Conservation (phyloP, 1,140 invertebrate genomes). For the Ectropis grisescens region DNA sequence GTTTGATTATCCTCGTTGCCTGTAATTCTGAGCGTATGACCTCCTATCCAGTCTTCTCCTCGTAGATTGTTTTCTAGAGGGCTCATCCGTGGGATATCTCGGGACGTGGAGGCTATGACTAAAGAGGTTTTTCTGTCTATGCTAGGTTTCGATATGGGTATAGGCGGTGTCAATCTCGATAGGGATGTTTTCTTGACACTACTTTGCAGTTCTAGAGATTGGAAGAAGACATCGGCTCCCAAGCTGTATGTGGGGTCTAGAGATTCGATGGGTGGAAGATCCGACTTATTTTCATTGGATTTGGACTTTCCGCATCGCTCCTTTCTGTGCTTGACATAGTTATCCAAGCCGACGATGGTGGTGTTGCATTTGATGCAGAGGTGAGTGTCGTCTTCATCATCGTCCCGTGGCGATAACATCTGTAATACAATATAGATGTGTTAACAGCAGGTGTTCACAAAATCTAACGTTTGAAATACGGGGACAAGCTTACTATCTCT, state of each 20-base stretch:
- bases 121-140: constrained; percentile 40
- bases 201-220: constrained; percentile 85
- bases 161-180: constrained; percentile 42
- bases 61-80: constrained; percentile 54
- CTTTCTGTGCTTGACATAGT: constrained; percentile 87
- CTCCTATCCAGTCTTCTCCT: constrained; percentile 74
- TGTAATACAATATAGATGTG: too few species aligned
- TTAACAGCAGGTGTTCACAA: too few species aligned
- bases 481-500: too few species aligned
- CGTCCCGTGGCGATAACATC: constrained; percentile 60
- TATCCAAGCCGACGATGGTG: constrained; percentile 84
- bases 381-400: constrained; percentile 84
- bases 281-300: constrained; percentile 35
- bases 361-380: constrained; percentile 88
- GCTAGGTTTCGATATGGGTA: constrained; percentile 53
- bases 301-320: constrained; percentile 68
- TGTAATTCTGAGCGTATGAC: constrained; percentile 64
- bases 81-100: constrained; percentile 40
- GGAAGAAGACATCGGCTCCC: constrained; percentile 88
- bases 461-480: too few species aligned
- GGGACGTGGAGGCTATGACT: constrained; percentile 39
- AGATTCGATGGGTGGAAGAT: constrained; percentile 36
- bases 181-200: constrained; percentile 73
- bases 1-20: constrained; percentile 70
- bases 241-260: constrained; percentile 68